Evolutionary conservation across 2,113 vertebrate genomes (phyloP).

Genomic region (Athene cunicularia): DNA sequence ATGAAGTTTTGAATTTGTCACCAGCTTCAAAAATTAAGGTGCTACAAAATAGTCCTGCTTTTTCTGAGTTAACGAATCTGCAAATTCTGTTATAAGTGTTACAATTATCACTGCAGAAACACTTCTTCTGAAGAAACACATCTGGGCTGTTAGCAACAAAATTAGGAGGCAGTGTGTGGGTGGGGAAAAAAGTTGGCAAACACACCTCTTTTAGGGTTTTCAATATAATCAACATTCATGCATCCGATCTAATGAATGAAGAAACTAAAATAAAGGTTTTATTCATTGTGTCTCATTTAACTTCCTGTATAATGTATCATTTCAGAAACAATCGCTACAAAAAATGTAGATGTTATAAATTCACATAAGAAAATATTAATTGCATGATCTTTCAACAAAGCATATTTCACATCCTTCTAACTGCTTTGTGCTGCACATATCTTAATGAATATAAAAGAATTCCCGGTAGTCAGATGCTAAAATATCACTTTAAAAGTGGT

Average conservation of each 20-base stretch:
- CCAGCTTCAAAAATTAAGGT: neutral
- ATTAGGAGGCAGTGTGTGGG: slow-evolving; percentile 29
- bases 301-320: neutral
- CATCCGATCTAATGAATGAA: slow-evolving; percentile 7
- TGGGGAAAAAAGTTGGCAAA: slow-evolving; percentile 67
- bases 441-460: neutral
- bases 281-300: neutral
- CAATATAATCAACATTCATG: slow-evolving; percentile 15
- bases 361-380: neutral
- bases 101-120: slow-evolving; percentile 34
- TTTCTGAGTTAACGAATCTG: neutral
- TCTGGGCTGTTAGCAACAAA: slow-evolving; percentile 54
- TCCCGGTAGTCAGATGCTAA: neutral
- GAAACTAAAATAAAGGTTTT: neutral
- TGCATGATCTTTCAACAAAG: neutral
- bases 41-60: neutral
- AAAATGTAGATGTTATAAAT: neutral
- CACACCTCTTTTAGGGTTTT: slow-evolving; percentile 30
- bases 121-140: slow-evolving; percentile 38
- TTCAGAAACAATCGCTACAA: neutral
- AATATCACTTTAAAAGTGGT: neutral
- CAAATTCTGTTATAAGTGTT: slow-evolving; percentile 22
- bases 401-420: neutral
- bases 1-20: neutral
- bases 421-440: neutral